phyloP scores from a whole-genome alignment of 1,140 invertebrate genomes.

The Subanguina moxae region DNA sequence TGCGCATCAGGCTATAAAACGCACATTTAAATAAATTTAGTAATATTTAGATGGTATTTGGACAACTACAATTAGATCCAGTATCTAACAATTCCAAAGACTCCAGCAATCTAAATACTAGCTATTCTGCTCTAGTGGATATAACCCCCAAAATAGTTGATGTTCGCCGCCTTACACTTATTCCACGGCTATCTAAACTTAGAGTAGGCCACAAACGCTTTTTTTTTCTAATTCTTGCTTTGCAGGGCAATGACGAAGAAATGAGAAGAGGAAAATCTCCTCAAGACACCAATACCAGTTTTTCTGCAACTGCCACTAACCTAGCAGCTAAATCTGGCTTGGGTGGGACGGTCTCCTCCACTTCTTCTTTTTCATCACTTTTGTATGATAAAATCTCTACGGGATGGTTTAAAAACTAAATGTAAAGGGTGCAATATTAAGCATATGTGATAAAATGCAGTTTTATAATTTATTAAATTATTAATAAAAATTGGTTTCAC shows the following conservation, averaged over 20 bases:
- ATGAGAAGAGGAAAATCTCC: neutral
- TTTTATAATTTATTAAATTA: no score
- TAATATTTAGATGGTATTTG: constrained; percentile 28
- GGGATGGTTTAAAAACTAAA: constrained; percentile 27
- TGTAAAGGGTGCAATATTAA: neutral
- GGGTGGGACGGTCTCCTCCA: neutral
- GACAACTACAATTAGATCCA: constrained; percentile 31
- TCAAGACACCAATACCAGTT: constrained; percentile 7
- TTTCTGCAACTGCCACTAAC: neutral
- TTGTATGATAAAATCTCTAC: constrained; percentile 29
- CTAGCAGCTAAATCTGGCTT: neutral
- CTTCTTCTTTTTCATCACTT: constrained; percentile 26
- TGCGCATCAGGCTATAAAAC: neutral
- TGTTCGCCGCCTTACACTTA: constrained; percentile 27
- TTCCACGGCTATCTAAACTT: constrained; percentile 33
- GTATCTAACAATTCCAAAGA: constrained; percentile 22
- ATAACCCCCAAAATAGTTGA: constrained; percentile 22
- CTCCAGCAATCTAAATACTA: constrained; percentile 3
- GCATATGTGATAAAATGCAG: constrained; percentile 1
- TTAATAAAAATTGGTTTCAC: no score
- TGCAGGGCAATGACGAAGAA: constrained; percentile 9
- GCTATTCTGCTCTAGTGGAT: constrained; percentile 25
- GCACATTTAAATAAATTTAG: no score
- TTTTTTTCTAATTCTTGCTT: neutral
- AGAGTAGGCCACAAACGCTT: constrained; percentile 9